Base-by-base conservation (phyloP, 2,113 vertebrate species). In the Cervus canadensis region DNA sequence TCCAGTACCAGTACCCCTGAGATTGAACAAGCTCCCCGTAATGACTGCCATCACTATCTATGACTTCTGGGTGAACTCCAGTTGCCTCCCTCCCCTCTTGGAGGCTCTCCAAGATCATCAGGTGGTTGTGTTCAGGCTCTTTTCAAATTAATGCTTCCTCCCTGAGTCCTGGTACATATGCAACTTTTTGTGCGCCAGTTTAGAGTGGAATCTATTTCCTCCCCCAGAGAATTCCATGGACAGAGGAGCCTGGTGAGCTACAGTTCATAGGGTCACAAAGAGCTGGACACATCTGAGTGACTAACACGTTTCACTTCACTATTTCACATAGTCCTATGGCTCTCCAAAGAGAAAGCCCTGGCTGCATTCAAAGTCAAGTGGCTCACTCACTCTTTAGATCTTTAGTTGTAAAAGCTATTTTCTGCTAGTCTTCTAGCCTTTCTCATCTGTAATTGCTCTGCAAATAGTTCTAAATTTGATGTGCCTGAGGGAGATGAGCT, bases 131-230 rank as follows among this genome's bases (percentile, higher is more conserved):
- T n/a, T 54, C 48, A 82, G 30, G 11, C 50, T n/a, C 13, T 52
- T 54, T 54, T 82, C 79, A 25, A 54, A 82, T 54, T 14, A 54
- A 33, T n/a, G 79, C 50, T 82, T 82, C 33, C 33, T 21, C 50
- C 12, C 33, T 52, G 30, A 3, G 11, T 8, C 6, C 50, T 82
- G 33, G 30, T 23, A 54, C 33, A 82, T 82, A 12, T 23, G 50
- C 19, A 54, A 14, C 14, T n/a, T 54, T 25, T 0, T n/a, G 30
- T 13, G 30, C 1, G 2, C 33, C 12, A 33, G 11, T n/a, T 30
- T 54, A 54, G 30, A 82, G 50, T 54, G 12, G 50, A n/a, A 52
- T n/a, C 33, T 54, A 25, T 26, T 76, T 76, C 12, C 40, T 43
- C 21, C 23, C 1, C 1, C 40, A 26, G 40, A 43, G 40, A 76